Conservation (phyloP, 2,113 vertebrate species). For the Ciconia maguari region DNA sequence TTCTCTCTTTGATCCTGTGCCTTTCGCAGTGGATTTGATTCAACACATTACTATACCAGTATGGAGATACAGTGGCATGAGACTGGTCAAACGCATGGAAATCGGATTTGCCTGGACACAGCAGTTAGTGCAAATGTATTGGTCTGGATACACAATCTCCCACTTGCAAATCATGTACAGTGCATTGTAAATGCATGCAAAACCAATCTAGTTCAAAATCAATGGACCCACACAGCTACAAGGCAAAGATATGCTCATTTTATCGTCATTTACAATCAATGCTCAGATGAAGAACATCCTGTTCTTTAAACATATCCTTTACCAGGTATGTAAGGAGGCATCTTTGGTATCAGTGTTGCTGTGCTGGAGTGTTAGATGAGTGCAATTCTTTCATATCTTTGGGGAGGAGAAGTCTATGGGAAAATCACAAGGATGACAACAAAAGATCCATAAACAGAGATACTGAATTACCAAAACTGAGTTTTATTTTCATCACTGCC, state of each 20-base stretch:
- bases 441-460: background rate
- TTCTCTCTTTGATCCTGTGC: background rate
- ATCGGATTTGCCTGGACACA: rapidly evolving
- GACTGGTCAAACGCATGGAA: background rate
- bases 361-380: background rate
- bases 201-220: background rate
- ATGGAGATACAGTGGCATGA: background rate
- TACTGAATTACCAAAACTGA: background rate
- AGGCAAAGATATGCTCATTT: background rate
- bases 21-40: background rate
- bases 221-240: background rate
- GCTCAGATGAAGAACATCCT: background rate
- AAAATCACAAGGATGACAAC: background rate
- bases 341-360: background rate
- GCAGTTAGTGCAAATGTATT: background rate
- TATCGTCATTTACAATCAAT: background rate
- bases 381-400: background rate
- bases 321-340: background rate
- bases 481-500: background rate
- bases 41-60: background rate
- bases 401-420: background rate
- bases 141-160: background rate
- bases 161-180: background rate
- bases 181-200: background rate
- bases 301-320: background rate